A percentile compares a stretch with the other conserved stretches of the same genome.
Evolutionary conservation across 2,888 invertebrate genomes (phyloP).

Genomic region (Hypomecis punctinalis): DNA sequence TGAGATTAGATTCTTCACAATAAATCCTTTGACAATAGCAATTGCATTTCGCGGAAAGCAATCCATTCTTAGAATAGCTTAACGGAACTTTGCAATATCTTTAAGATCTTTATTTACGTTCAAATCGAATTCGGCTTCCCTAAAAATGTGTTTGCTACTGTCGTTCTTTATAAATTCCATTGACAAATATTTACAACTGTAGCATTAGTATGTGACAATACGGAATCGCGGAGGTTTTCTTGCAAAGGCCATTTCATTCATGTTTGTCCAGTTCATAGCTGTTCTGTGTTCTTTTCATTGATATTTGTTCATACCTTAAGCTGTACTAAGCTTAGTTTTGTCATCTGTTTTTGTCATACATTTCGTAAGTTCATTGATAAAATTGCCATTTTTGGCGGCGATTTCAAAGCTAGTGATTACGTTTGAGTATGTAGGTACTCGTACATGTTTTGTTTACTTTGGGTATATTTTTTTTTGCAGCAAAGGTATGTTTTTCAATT

Average conservation of each 20-base stretch:
- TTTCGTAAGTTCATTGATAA: slow-evolving; percentile 55
- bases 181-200: slow-evolving; percentile 77
- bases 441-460: neutral
- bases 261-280: slow-evolving; percentile 50
- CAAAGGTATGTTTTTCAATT: too few species aligned
- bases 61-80: slow-evolving; percentile 4
- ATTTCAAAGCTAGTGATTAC: slow-evolving; percentile 28
- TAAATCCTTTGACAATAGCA: neutral
- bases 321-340: slow-evolving; percentile 37
- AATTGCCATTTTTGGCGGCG: slow-evolving; percentile 44
- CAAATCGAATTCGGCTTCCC: slow-evolving; percentile 59
- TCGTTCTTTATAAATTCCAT: slow-evolving; percentile 56
- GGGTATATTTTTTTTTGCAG: neutral
- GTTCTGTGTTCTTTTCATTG: slow-evolving; percentile 51
- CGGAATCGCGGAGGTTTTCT: slow-evolving; percentile 41
- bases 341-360: slow-evolving; percentile 54
- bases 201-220: slow-evolving; percentile 53
- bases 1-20: neutral
- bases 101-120: slow-evolving; percentile 19
- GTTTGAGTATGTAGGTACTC: neutral
- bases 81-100: slow-evolving; percentile 23
- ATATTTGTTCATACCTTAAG: slow-evolving; percentile 53
- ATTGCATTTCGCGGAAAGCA: neutral
- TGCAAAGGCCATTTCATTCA: slow-evolving; percentile 59
- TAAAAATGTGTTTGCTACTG: slow-evolving; percentile 24